Evolutionary conservation across 2,888 invertebrate species (phyloP), one percentile per base, ranked within the genome.

Genomic region (Heliconius charithonia): DNA sequence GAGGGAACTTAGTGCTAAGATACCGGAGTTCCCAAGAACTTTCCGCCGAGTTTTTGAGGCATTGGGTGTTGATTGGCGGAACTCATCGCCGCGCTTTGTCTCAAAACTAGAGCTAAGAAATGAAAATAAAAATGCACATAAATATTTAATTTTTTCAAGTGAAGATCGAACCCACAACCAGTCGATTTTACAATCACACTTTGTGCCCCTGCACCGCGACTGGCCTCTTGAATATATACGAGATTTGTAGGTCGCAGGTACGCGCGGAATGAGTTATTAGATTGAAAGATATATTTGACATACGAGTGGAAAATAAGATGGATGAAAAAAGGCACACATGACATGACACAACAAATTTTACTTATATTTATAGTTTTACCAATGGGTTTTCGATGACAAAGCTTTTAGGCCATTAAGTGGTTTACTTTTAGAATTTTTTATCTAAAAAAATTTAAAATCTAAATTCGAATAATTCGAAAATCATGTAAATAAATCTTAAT

Each of bases 261-360:
- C 67, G 67, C 67, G 67, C 25, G 41, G n/a, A 69, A 69, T 69
- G 37, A 69, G 41, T 69, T 69, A 69, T 69, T 69, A 69, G 13
- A 41, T 69, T 69, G 67, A 69, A 25, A 41, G 41, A 13, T 13
- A 69, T 69, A 69, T 25, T 25, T 69, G 67, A 69, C 67, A 41
- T 41, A 69, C 25, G 67, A 41, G 41, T 41, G 67, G 25, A 41
- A 69, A 67, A 32, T 66, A 10, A 32, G 22, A 67, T 67, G 37
- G 37, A 41, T 25, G 67, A 69, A 69, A 56, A 56, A 66, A 41
- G 16, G n/a, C 16, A 69, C 13, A 3, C 25, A 67, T 3, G n/a
- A n/a, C n/a, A n/a, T 41, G 22, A n/a, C 2, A 41, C 0, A 13
- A 69, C 41, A 41, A 41, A 22, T 9, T 10, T 7, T 41, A 13